Base-by-base conservation (phyloP, 2,797 vertebrate species). In the Sternotherus odoratus region DNA sequence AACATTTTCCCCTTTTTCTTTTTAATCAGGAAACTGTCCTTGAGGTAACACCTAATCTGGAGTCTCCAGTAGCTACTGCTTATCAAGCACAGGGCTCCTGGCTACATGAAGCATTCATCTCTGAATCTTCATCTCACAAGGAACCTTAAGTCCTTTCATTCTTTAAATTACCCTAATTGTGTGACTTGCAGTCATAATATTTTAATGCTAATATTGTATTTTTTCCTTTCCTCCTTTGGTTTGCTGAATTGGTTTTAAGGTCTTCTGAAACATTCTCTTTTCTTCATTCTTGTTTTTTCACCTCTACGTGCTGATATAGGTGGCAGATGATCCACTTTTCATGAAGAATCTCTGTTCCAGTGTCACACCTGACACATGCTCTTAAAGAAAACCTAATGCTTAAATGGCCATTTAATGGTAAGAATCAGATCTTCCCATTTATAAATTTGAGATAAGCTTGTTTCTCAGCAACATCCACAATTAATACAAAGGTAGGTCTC, bases 191-290 rank as follows among this genome's bases (percentile, higher is more conserved):
- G 79, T 90, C 88, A 36, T 66, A 81, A 77, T 81, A 93, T 96
- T 96, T 96, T 97, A 51, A 93, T 92, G 82, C 66, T 95, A 93
- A 96, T 86, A 23, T 12, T 91, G 50, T 91, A 82, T 88, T 95
- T 94, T 96, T 84, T 50, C 85, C 43, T 43, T 83, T 92, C 89
- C 48, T 75, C 28, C 90, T 92, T 83, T 57, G 49, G 1, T 89
- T 94, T 87, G 23, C 46, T 93, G 86, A 95, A 91, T 92, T 66
- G 48, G 8, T 91, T 96, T 90, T 85, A 87, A 92, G 49, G 66
- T 19, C 33, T 33, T 95, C 94, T 94, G 86, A 95, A 94, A 48
- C 63, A 21, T 91, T 96, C 78, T 57, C 4, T 89, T 72, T 86
- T 92, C 90, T 91, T 82, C 85, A 81, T 88, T 0, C 6, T 54